Base-by-base conservation (phyloP, 2,113 vertebrate species). In the Hoplias malabaricus region DNA sequence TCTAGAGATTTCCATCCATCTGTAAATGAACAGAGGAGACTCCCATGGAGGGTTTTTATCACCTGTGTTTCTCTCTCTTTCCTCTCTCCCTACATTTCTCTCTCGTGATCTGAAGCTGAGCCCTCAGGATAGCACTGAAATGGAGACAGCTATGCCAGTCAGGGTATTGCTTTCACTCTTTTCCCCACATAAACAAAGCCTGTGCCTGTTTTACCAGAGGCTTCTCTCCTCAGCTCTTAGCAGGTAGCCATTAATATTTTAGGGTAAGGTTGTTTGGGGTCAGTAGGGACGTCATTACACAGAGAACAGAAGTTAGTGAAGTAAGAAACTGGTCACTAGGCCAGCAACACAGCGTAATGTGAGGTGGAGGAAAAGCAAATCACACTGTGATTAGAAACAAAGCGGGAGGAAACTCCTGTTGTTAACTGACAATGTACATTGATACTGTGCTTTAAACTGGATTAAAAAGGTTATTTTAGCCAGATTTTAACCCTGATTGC, bases 181-280 rank as follows among this genome's bases (percentile, higher is more conserved):
- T n/a, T 61, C 14, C 31, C 54, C 54, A 61, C 75, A 61, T 76
- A 69, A 77, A 61, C 36, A 75, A 21, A 69, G 29, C 40, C 38
- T 61, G 48, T 21, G n/a, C 48, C 43, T 48, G 16, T 63, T 63
- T 63, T 8, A 63, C 31, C 31, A 36, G 59, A 16, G n/a, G 16
- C 19, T 23, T 63, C 38, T 48, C 33, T 69, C 59, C 67, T 29
- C 66, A 77, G 43, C 65, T 21, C 43, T 43, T 50, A 27, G 50
- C 38, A 57, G 48, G 73, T 80, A 76, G 84, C 77, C 78, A 48
- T 89, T 78, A 46, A 78, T 70, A 78, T 70, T 78, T 78, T n/a
- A 80, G 67, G 10, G 74, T n/a, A 54, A 33, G 34, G 38, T 25
- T 59, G 65, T 61, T 59, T 69, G 50, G 31, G 62, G 34, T 75